phyloP scores from a whole-genome alignment of 2,888 invertebrate genomes.

The Drosophila setosimentum region DNA sequence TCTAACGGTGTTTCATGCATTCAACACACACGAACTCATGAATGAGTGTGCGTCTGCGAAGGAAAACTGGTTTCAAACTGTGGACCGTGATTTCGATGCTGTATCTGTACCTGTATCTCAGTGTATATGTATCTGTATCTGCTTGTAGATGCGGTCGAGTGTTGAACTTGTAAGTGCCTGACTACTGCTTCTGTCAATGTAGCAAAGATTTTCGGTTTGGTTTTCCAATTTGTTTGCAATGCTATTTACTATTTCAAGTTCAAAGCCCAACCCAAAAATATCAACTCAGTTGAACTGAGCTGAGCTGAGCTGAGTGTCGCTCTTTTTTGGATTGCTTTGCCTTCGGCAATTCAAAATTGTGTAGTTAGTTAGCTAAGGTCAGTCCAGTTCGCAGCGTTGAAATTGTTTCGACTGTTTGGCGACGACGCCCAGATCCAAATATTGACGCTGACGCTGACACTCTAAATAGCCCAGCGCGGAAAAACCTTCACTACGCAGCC shows the following conservation, averaged over 20 bases:
- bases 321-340: slow-evolving; percentile 36
- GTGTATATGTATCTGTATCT: slow-evolving; percentile 32
- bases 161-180: slow-evolving; percentile 55
- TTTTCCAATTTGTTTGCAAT: slow-evolving; percentile 65
- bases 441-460: slow-evolving; percentile 63
- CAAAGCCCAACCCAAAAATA: slow-evolving; percentile 77
- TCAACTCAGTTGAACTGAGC: slow-evolving; percentile 30
- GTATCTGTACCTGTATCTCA: slow-evolving; percentile 10
- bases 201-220: slow-evolving; percentile 29
- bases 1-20: slow-evolving; percentile 65
- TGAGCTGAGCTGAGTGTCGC: slow-evolving; percentile 1
- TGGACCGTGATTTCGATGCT: slow-evolving; percentile 36
- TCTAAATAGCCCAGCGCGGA: slow-evolving; percentile 73
- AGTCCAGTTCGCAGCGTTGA: slow-evolving; percentile 60
- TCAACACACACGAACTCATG: slow-evolving; percentile 13
- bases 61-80: slow-evolving; percentile 69
- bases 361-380: slow-evolving; percentile 71
- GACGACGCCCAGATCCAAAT: slow-evolving; percentile 77
- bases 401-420: slow-evolving; percentile 66
- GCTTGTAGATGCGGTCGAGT: slow-evolving; percentile 56
- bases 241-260: slow-evolving; percentile 62
- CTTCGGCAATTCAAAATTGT: slow-evolving; percentile 43
- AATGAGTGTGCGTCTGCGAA: slow-evolving; percentile 50
- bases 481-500: slow-evolving; percentile 66
- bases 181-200: slow-evolving; percentile 10